phyloP scores from a whole-genome alignment of 2,113 vertebrate species.

The Channa argus region DNA sequence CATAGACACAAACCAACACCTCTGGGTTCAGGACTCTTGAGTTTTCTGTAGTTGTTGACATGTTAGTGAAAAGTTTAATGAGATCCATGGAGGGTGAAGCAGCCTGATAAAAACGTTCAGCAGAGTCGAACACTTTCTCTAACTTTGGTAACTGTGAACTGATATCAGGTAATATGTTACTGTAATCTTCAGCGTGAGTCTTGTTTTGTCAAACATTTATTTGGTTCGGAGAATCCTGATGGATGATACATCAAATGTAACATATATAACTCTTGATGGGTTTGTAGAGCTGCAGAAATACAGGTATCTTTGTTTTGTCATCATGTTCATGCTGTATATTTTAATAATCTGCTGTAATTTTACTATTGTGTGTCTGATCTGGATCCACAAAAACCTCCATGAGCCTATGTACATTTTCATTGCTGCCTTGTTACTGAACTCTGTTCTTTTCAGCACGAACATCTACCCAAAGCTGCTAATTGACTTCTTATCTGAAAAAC shows the following conservation, averaged over 20 bases:
- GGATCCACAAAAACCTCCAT: constrained; percentile 11
- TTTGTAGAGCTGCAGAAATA: constrained; percentile 12
- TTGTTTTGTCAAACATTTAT: no score
- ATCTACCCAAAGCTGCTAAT: background rate
- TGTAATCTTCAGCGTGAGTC: no score
- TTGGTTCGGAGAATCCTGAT: background rate
- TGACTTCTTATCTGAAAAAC: constrained; percentile 12
- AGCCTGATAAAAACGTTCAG: no score
- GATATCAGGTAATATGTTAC: no score
- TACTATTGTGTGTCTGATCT: background rate
- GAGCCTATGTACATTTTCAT: constrained; percentile 44
- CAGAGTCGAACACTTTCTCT: no score
- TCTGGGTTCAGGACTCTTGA: no score
- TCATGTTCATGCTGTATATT: background rate
- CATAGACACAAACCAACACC: no score
- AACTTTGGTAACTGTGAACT: no score
- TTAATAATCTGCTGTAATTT: constrained; percentile 16
- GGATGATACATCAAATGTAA: background rate
- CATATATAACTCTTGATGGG: constrained; percentile 1
- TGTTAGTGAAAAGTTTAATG: no score
- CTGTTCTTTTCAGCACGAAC: no score
- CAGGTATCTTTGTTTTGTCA: constrained; percentile 17
- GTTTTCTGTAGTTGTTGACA: no score
- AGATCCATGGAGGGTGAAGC: no score
- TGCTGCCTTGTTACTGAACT: background rate